A percentile compares a stretch with the other conserved stretches of the same genome.
These are phyloP conservation scores for Enteromius trimaculatus DNA, from an alignment of 2,797 vertebrate species.

Conservation along the genomic window DNA sequence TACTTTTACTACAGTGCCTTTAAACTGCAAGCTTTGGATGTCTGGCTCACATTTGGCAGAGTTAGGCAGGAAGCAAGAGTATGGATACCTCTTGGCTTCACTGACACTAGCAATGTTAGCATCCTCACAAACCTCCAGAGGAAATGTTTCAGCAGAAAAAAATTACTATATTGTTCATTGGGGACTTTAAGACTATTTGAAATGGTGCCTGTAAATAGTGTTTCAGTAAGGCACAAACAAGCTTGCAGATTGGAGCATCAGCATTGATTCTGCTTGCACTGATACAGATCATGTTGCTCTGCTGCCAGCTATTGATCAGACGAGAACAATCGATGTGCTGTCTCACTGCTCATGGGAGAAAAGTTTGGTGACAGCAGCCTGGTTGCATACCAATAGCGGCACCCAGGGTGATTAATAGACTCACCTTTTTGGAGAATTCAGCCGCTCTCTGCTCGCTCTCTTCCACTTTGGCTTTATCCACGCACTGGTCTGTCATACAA, in stretches of 20 bases:
- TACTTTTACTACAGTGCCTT: neutral
- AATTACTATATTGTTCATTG: neutral
- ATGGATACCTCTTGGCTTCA: neutral
- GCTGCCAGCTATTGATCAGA: slow-evolving; percentile 80
- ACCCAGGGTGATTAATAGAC: slow-evolving; percentile 55
- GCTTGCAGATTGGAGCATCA: slow-evolving; percentile 71
- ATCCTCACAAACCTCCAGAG: slow-evolving; percentile 5
- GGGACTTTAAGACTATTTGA: slow-evolving; percentile 49
- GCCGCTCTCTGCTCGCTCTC: slow-evolving; percentile 94
- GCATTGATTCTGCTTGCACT: slow-evolving; percentile 77
- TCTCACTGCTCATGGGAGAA: slow-evolving; percentile 72
- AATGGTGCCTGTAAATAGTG: slow-evolving; percentile 62
- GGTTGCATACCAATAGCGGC: slow-evolving; percentile 63
- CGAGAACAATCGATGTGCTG: slow-evolving; percentile 77
- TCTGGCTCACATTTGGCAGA: slow-evolving; percentile 22
- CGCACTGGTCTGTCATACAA: slow-evolving; percentile 87
- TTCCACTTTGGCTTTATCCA: slow-evolving; percentile 96
- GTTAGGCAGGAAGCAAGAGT: slow-evolving; percentile 14
- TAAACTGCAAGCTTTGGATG: slow-evolving; percentile 12
- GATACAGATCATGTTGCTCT: slow-evolving; percentile 81
- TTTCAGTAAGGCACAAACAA: slow-evolving; percentile 67
- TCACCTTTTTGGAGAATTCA: slow-evolving; percentile 98
- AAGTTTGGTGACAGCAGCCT: slow-evolving; percentile 68
- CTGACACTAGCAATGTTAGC: slow-evolving; percentile 11
- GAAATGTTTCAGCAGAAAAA: slow-evolving; percentile 9